Evolutionary conservation across 2,113 vertebrate species (phyloP), one percentile per base, ranked within the genome.

Genomic region (Cygnus buccinator): DNA sequence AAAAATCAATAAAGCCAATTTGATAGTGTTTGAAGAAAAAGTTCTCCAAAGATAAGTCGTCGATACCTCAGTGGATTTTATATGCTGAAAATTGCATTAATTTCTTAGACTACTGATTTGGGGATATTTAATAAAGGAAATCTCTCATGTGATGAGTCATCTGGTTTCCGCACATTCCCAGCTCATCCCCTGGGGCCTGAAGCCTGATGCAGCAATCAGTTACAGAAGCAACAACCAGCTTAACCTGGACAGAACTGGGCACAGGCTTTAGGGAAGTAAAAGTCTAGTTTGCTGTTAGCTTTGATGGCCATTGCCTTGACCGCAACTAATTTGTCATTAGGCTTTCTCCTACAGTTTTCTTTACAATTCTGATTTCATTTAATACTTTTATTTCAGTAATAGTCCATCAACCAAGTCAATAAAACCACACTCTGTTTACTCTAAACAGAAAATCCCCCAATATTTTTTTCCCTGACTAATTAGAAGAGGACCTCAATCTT

Each of bases 91-190:
- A 35, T 11, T 28, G 29, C 25, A 26, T 76, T 57, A 37, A 76
- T 89, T 84, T 78, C 19, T 82, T 41, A 73, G 54, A 41, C 35
- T 54, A 70, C 58, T 37, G 28, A 37, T 72, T 78, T 92, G 13
- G 57, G 18, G 16, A 25, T 74, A 52, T 65, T 93, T 88, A 84
- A 10, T 52, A 37, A 74, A 78, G 39, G 48, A 76, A 70, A 65
- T 50, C 35, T 66, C 54, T 62, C 67, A 21, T 57, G 28, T 57
- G 26, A 37, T 82, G 73, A 57, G 43, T 81, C 66, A 89, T 82
- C 62, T 84, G 62, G 19, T 84, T 95, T 94, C 84, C 41, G 81
- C 89, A 84, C 23, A 48, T 84, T 93, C 65, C 54, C 61, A 52
- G 0, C 54, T 79, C 1, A 0, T 44, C 35, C 66, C 76, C 70